Conservation (phyloP, 2,113 vertebrate genomes). For the Leucopsar rothschildi region DNA sequence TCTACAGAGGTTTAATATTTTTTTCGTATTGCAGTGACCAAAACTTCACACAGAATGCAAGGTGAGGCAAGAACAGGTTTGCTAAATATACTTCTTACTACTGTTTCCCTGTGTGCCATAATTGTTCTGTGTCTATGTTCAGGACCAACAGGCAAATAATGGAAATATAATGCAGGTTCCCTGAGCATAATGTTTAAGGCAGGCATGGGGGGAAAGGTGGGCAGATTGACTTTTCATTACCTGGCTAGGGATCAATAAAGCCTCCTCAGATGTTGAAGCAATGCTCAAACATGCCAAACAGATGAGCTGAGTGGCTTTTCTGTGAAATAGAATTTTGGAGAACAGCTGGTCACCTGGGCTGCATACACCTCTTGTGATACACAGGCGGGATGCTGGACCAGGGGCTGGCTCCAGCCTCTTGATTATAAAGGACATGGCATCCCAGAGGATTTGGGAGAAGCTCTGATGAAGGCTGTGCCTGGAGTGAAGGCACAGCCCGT, state of each 20-base stretch:
- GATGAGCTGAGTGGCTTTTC: neutral
- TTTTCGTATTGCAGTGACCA: neutral
- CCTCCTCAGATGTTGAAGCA: neutral
- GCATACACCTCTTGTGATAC: neutral
- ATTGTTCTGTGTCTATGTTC: neutral
- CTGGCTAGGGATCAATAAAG: neutral
- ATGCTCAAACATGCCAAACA: neutral
- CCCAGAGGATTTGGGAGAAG: neutral
- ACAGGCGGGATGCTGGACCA: neutral
- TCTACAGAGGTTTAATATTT: neutral
- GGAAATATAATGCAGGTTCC: neutral
- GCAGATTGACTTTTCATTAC: neutral
- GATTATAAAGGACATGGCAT: neutral
- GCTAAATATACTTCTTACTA: neutral
- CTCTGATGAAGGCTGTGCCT: neutral
- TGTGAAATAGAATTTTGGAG: neutral
- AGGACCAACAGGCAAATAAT: neutral
- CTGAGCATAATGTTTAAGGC: neutral
- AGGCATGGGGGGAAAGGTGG: neutral
- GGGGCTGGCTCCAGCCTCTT: neutral
- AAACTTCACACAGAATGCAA: neutral
- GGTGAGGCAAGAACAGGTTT: neutral
- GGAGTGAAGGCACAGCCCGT: fast-evolving
- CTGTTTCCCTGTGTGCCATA: neutral
- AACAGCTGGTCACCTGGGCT: neutral